Percentiles rank a stretch among this genome's conserved stretches.
Conservation (phyloP, 2,797 vertebrate genomes). For the Pantherophis vulpinus region DNA sequence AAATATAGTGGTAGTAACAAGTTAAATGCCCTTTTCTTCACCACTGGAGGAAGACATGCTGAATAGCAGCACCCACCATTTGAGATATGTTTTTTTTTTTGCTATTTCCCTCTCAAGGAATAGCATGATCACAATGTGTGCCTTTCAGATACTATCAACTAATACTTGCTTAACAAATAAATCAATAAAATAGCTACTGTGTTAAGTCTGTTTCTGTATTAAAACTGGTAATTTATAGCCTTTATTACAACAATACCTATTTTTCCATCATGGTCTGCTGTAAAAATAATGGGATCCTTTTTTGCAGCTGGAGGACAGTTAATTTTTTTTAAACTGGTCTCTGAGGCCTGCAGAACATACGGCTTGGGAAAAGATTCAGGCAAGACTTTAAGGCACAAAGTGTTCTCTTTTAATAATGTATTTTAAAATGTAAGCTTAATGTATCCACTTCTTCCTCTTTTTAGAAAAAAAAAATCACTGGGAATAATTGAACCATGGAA, state of each 20-base stretch:
- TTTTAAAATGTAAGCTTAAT: not conserved
- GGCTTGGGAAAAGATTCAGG: not conserved
- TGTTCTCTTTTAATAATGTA: not conserved
- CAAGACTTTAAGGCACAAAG: not conserved
- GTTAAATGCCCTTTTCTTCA: not conserved
- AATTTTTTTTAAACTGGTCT: not conserved
- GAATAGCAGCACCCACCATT: not conserved
- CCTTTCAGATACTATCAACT: not conserved
- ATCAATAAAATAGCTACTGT: not conserved
- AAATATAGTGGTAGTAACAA: not conserved
- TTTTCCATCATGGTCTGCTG: not conserved
- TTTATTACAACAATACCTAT: not conserved
- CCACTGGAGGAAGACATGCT: not conserved
- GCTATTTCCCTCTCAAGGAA: not conserved
- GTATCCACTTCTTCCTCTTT: not conserved
- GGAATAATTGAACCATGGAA: not conserved
- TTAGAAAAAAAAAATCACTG: not conserved
- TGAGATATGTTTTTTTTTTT: too few species aligned
- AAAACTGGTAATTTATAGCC: not conserved
- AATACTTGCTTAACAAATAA: not conserved
- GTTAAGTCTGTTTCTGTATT: not conserved
- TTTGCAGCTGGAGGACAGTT: not conserved
- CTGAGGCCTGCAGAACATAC: not conserved
- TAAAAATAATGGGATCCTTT: not conserved
- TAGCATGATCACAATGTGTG: not conserved